Evolutionary conservation across 23 tunicate genomes (phyloP).

Genomic region (Ciona savignyi): DNA sequence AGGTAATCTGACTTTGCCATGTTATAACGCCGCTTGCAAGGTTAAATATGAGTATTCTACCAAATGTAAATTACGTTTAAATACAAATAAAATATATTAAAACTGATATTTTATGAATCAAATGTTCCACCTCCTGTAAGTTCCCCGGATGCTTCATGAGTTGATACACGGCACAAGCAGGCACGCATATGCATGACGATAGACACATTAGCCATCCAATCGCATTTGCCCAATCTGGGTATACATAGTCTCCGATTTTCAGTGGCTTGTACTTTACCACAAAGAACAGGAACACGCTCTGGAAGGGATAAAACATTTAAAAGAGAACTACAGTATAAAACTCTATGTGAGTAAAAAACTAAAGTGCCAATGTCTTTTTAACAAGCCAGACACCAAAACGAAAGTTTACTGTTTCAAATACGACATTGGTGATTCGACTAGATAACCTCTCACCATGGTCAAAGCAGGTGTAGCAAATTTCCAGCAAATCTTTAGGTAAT

Average conservation of each 20-base stretch:
- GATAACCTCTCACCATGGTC: constrained; percentile 17
- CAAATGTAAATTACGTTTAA: no score
- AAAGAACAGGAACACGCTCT: constrained; percentile 12
- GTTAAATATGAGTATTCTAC: no score
- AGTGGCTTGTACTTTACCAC: constrained; percentile 34
- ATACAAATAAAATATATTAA: no score
- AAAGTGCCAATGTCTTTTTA: no score
- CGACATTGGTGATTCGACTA: not conserved
- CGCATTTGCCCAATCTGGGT: constrained; percentile 37
- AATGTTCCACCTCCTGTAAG: not conserved
- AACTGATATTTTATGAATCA: no score
- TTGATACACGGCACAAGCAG: constrained; percentile 13
- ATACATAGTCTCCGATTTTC: constrained; percentile 12
- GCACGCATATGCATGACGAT: constrained; percentile 28
- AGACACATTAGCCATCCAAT: constrained; percentile 34
- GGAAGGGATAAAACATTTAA: no score
- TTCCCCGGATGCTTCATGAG: not conserved
- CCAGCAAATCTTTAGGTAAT: constrained; percentile 29
- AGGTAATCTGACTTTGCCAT: no score
- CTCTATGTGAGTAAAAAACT: no score
- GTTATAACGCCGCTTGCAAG: no score
- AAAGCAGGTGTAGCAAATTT: constrained; percentile 31
- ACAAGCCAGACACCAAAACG: not conserved
- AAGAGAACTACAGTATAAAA: not conserved
- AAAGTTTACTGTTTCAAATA: not conserved